Conservation (phyloP, 2,888 invertebrate species). For the Andrena bucephala region DNA sequence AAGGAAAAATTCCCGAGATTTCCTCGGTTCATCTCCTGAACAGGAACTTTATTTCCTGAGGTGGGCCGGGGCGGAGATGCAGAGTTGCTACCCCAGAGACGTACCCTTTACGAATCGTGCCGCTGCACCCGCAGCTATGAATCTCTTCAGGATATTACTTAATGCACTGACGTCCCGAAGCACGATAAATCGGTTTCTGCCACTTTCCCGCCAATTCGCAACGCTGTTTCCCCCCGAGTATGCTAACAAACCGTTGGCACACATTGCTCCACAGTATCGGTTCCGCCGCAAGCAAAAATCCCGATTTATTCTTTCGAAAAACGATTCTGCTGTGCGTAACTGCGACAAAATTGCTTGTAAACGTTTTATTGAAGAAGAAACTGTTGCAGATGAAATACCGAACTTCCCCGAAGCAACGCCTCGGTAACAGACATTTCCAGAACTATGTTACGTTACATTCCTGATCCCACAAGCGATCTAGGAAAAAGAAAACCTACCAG, state of each 20-base stretch:
- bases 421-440: too few species aligned
- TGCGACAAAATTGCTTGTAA: too few species aligned
- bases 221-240: constrained; percentile 31
- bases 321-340: too few species aligned
- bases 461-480: too few species aligned
- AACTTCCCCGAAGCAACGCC: too few species aligned
- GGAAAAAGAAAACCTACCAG: too few species aligned
- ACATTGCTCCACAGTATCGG: constrained; percentile 49
- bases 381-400: too few species aligned
- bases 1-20: constrained; percentile 60
- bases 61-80: constrained; percentile 32
- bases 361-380: too few species aligned
- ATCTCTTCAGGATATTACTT: constrained; percentile 68
- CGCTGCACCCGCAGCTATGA: constrained; percentile 51
- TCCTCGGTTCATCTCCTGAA: constrained; percentile 61
- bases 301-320: constrained; percentile 31
- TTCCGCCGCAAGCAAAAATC: constrained; percentile 28
- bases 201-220: constrained; percentile 49
- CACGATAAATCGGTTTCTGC: constrained; percentile 61
- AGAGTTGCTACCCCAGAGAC: constrained; percentile 47
- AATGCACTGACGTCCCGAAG: constrained; percentile 64
- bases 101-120: constrained; percentile 36
- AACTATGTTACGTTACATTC: too few species aligned
- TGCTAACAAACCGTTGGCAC: constrained; percentile 39
- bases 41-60: constrained; percentile 69